Evolutionary conservation across 2,888 invertebrate species (phyloP).

Genomic region (Lasioglossum marginatum): DNA sequence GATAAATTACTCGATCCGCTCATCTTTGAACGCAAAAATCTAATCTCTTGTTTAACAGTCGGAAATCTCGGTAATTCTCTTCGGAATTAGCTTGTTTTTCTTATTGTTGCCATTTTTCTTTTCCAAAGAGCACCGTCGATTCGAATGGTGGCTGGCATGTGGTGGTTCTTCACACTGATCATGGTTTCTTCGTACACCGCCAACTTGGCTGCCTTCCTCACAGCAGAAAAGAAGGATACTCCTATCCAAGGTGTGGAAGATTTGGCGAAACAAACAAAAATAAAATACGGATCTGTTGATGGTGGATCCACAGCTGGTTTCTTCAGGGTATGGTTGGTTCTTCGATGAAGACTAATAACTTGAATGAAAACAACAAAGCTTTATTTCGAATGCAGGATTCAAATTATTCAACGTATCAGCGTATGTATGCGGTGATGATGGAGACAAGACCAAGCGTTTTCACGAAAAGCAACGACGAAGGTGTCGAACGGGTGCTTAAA

Average conservation of each 20-base stretch:
- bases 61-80: neutral
- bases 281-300: slow-evolving; percentile 97
- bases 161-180: slow-evolving; percentile 98
- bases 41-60: neutral
- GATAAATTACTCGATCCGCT: slow-evolving; percentile 26
- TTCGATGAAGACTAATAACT: neutral
- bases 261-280: slow-evolving; percentile 97
- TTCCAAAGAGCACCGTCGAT: slow-evolving; percentile 89
- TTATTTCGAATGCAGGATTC: slow-evolving; percentile 89
- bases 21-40: slow-evolving; percentile 26
- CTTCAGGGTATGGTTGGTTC: slow-evolving; percentile 89
- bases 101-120: neutral
- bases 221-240: slow-evolving; percentile 96
- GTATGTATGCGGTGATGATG: slow-evolving; percentile 98
- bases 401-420: slow-evolving; percentile 96
- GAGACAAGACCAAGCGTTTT: slow-evolving; percentile 95
- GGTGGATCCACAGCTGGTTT: slow-evolving; percentile 98
- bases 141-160: slow-evolving; percentile 95
- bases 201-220: slow-evolving; percentile 96
- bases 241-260: slow-evolving; percentile 98
- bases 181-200: slow-evolving; percentile 99
- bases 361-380: neutral
- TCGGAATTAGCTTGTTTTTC: neutral
- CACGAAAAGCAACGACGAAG: slow-evolving; percentile 93
- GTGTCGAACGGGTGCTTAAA: slow-evolving; percentile 93